These are phyloP conservation scores for Falco columbarius DNA, from an alignment of 2,797 vertebrate genomes.

Conservation along the genomic window DNA sequence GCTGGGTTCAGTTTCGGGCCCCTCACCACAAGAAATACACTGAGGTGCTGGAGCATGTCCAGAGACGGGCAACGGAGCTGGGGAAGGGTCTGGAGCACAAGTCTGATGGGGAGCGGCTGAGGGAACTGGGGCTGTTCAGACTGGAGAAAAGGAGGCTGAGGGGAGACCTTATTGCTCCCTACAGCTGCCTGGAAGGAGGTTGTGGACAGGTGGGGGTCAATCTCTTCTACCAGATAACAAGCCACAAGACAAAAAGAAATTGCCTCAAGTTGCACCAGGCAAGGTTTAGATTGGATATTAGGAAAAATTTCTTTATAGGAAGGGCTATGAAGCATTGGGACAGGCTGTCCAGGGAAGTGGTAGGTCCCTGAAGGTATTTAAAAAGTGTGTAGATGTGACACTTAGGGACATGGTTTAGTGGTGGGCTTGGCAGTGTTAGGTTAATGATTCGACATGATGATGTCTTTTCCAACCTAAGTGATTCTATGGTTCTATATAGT, in stretches of 20 bases:
- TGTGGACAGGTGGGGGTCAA: rapidly evolving
- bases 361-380: neutral
- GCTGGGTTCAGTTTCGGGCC: rapidly evolving
- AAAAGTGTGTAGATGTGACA: neutral
- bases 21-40: neutral
- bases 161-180: rapidly evolving
- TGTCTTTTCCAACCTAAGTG: neutral
- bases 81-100: neutral
- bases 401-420: neutral
- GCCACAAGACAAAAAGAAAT: rapidly evolving
- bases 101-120: neutral
- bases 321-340: neutral
- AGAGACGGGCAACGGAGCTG: rapidly evolving
- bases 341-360: rapidly evolving
- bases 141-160: neutral
- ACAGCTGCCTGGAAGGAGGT: neutral
- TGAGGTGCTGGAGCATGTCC: rapidly evolving
- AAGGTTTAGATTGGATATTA: neutral
- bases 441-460: neutral
- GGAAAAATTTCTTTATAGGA: neutral
- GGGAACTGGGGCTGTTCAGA: neutral
- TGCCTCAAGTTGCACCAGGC: neutral
- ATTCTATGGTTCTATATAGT: neutral
- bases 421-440: neutral
- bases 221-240: neutral